phyloP scores from a whole-genome alignment of 2,888 invertebrate genomes.

The Folsomia manolachei region DNA sequence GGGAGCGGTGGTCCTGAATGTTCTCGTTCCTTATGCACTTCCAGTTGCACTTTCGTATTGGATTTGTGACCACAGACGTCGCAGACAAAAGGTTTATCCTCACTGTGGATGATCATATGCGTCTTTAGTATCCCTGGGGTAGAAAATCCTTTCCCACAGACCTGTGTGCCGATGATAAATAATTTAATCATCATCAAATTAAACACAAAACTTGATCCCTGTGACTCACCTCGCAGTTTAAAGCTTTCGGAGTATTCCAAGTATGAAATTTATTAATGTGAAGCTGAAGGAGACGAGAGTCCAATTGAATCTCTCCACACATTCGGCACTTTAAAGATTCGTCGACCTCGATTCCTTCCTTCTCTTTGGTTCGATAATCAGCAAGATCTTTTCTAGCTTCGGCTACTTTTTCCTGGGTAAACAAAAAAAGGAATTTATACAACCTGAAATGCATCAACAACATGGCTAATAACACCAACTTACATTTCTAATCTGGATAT shows the following conservation, averaged over 20 bases:
- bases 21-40: not conserved
- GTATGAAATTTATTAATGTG: not conserved
- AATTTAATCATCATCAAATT: not conserved
- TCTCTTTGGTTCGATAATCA: not conserved
- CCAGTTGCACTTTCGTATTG: not conserved
- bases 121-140: not conserved
- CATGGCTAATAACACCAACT: not conserved
- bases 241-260: not conserved
- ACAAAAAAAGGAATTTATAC: not conserved
- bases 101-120: not conserved
- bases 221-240: not conserved
- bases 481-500: not conserved
- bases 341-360: not conserved
- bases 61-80: not conserved
- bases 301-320: not conserved
- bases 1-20: not conserved
- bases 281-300: not conserved
- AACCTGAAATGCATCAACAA: not conserved
- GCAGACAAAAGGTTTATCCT: not conserved
- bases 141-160: not conserved
- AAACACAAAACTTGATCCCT: not conserved
- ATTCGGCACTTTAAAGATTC: not conserved
- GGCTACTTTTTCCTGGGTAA: not conserved
- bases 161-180: not conserved
- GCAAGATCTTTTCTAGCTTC: not conserved